These are phyloP conservation scores for Tachina grossa DNA, from an alignment of 2,888 invertebrate species.

Conservation along the genomic window DNA sequence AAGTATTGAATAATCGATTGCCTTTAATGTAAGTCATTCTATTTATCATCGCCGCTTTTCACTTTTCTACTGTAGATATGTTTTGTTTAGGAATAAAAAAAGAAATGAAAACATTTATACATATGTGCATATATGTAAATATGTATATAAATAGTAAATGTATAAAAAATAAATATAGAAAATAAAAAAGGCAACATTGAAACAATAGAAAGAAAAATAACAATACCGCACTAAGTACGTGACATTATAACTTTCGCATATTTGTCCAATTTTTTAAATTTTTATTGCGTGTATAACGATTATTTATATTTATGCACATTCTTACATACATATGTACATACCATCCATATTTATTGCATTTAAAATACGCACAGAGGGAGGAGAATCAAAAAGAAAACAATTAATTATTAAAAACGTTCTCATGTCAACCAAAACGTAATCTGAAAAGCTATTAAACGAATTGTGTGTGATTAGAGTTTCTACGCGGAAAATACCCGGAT, in stretches of 20 bases:
- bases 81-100: no score
- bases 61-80: no score
- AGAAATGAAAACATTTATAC: neutral
- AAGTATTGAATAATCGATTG: no score
- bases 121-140: neutral
- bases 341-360: neutral
- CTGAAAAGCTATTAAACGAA: no score
- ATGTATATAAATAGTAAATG: neutral
- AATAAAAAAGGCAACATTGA: neutral
- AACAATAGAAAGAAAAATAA: slow-evolving; percentile 21
- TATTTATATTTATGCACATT: neutral
- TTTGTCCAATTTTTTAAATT: neutral
- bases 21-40: no score
- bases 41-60: no score
- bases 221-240: slow-evolving; percentile 40
- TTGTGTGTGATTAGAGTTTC: no score
- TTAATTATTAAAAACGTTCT: no score
- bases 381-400: no score
- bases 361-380: neutral
- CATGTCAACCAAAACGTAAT: no score
- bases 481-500: no score
- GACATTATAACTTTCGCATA: slow-evolving; percentile 35
- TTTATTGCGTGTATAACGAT: neutral
- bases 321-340: neutral
- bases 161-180: neutral